Evolutionary conservation across 2,797 vertebrate species (phyloP).

Genomic region (Ctenopoma multispine): DNA sequence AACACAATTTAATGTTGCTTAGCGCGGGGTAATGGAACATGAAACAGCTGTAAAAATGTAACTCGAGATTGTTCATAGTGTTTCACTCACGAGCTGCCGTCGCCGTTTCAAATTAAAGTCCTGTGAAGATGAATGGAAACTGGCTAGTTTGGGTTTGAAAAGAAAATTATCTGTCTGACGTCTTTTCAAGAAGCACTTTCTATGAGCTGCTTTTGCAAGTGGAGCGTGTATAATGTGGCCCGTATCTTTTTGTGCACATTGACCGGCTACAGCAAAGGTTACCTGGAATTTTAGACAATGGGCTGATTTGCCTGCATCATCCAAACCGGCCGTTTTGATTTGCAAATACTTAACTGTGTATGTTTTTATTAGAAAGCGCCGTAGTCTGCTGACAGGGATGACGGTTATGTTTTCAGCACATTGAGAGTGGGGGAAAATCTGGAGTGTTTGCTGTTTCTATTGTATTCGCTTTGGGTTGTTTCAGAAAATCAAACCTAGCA

Average conservation of each 20-base stretch:
- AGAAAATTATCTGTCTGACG: not conserved
- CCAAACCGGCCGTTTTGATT: slow-evolving; percentile 3
- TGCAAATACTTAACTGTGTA: slow-evolving; percentile 18
- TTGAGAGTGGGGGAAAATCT: not conserved
- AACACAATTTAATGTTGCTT: not conserved
- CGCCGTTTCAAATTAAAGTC: not conserved
- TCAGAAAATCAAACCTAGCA: slow-evolving; percentile 3
- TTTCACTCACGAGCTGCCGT: not conserved
- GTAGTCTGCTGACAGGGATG: not conserved
- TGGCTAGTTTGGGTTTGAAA: too few species aligned
- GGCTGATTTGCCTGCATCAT: slow-evolving; percentile 10
- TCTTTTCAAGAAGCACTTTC: not conserved
- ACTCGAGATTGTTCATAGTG: slow-evolving; percentile 2
- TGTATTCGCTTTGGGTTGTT: not conserved
- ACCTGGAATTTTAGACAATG: not conserved
- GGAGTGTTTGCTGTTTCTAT: not conserved
- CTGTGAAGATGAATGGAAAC: not conserved
- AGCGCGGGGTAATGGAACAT: not conserved
- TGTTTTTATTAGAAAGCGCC: not conserved
- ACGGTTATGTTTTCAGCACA: not conserved
- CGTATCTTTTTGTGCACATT: slow-evolving; percentile 4
- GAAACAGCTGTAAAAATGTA: slow-evolving; percentile 5
- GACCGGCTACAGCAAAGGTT: not conserved
- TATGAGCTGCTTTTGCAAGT: not conserved
- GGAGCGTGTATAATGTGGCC: not conserved